Evolutionary conservation across 2,797 vertebrate species (phyloP).

Genomic region (Nyctalus aviator): DNA sequence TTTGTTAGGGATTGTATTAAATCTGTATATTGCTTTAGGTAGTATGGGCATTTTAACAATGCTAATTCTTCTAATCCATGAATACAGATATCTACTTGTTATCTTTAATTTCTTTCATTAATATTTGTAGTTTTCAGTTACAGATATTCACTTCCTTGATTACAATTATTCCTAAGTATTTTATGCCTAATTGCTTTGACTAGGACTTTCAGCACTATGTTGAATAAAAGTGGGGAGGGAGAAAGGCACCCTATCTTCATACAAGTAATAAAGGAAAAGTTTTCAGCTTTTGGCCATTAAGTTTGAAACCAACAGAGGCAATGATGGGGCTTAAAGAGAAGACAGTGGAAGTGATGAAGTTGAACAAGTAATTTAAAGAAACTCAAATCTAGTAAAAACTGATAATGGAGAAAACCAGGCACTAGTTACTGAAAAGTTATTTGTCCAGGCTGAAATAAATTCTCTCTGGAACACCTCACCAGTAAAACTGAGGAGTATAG

Average conservation of each 20-base stretch:
- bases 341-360: conserved; percentile 43
- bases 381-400: conserved; percentile 26
- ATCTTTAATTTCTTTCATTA: neutral
- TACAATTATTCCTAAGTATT: neutral
- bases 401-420: conserved; percentile 60
- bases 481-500: conserved; percentile 76
- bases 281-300: neutral
- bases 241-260: neutral
- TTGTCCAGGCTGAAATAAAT: conserved; percentile 73
- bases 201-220: neutral
- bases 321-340: neutral
- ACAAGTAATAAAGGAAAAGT: neutral
- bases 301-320: neutral
- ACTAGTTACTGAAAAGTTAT: conserved; percentile 67
- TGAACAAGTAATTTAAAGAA: conserved; percentile 55
- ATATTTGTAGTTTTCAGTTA: neutral
- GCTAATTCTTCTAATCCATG: neutral
- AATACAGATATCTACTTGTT: neutral
- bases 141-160: neutral
- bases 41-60: no score
- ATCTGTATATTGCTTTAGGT: no score
- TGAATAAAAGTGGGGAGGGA: conserved; percentile 5
- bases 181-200: neutral
- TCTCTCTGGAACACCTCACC: conserved; percentile 81
- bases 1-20: no score